These are phyloP conservation scores for Rhadinocentrus ornatus DNA, from an alignment of 2,797 vertebrate genomes.

Conservation along the genomic window DNA sequence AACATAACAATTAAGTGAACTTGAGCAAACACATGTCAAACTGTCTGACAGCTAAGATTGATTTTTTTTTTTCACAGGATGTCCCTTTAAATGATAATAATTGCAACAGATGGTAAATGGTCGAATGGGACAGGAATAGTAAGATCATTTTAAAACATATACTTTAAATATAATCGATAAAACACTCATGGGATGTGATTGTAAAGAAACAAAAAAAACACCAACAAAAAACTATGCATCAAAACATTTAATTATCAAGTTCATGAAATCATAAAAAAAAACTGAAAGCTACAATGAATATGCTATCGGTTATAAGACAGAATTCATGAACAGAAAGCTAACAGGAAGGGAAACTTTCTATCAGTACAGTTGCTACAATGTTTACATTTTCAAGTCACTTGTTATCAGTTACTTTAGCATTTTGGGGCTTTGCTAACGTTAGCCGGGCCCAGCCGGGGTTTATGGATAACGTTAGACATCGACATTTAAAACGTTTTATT, in stretches of 20 bases:
- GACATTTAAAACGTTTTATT: neutral
- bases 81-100: neutral
- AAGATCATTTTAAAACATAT: neutral
- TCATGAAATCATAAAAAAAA: too few relatives aligned
- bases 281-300: neutral
- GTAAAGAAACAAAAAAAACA: neutral
- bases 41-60: neutral
- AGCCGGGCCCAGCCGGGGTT: conserved; percentile 59
- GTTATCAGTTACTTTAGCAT: conserved; percentile 33
- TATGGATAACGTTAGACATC: conserved; percentile 8
- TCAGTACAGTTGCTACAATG: neutral
- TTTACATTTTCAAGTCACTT: conserved; percentile 34
- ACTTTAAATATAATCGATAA: neutral
- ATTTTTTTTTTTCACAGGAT: neutral
- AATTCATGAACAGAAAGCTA: neutral
- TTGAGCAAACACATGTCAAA: neutral
- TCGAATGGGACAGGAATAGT: neutral
- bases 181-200: neutral
- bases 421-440: conserved; percentile 31
- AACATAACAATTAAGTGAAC: neutral
- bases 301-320: neutral
- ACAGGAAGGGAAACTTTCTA: neutral
- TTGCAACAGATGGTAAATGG: neutral
- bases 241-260: neutral
- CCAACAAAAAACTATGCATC: neutral